Evolutionary conservation across 2,797 vertebrate species (phyloP).

Genomic region (Onychomys leucogaster): DNA sequence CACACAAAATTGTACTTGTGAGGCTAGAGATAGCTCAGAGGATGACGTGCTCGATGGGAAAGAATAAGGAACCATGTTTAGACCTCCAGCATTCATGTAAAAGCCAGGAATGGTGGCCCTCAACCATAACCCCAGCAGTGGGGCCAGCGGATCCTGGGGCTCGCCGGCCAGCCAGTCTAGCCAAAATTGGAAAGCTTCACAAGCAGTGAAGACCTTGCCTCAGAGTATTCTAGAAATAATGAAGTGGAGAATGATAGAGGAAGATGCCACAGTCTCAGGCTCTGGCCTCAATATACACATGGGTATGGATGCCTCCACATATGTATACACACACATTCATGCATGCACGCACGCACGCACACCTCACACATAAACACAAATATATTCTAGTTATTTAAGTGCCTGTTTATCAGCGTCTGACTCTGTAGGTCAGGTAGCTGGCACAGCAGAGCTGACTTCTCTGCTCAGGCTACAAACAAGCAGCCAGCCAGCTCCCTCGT

Average conservation of each 20-base stretch:
- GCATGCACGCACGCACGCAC: not conserved
- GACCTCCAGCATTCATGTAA: not conserved
- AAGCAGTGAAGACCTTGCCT: not conserved
- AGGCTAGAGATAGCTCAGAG: not conserved
- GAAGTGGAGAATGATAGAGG: not conserved
- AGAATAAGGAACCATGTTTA: not conserved
- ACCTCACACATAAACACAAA: not conserved
- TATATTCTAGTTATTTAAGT: not conserved
- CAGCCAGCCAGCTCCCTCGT: not conserved
- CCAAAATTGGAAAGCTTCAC: not conserved
- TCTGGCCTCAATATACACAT: not conserved
- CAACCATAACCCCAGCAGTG: not conserved
- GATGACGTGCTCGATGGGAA: not conserved
- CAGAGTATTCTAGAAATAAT: not conserved
- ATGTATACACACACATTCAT: accelerated
- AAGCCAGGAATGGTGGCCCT: no score
- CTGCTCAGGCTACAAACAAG: not conserved
- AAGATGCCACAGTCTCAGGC: not conserved
- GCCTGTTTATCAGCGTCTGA: not conserved
- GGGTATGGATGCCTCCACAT: not conserved
- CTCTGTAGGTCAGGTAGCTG: not conserved
- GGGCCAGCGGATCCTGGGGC: not conserved
- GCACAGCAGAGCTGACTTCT: not conserved
- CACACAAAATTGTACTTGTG: not conserved
- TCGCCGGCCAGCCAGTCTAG: not conserved